Base-by-base conservation (phyloP, 2,797 vertebrate genomes). In the Tragopan temminckii region DNA sequence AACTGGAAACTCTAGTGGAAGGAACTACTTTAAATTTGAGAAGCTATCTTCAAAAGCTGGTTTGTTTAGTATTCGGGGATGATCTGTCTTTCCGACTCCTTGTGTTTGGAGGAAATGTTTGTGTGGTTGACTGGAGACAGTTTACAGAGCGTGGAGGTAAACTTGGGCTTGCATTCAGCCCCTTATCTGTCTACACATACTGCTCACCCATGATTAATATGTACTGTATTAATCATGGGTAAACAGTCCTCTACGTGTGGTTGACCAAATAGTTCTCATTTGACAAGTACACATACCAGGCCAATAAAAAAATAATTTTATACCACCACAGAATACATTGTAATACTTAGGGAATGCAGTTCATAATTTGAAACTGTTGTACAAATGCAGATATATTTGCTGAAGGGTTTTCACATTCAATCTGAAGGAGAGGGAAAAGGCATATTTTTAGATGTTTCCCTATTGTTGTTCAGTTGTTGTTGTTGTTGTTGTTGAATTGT, bases 261-360 rank as follows among this genome's bases (percentile, higher is more conserved):
- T 50, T 95, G 59, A 71, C 58, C 84, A 90, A 94, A 93, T n/a
- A 74, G 77, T 18, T 94, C 85, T 94, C 42, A 75, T 81, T 53
- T 71, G 84, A 80, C 81, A 84, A 79, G 66, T 84, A 57, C 52
- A 68, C 66, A 83, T 89, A 46, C 48, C 77, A 85, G 75, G 69
- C 88, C 69, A 94, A 93, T 88, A 88, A 94, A 92, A 94, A 85
- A 88, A 31, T 12, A 62, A 81, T 85, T 86, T 70, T 68, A 79
- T 93, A 1, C 61, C 83, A 69, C 90, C 85, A 90, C 88, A 71
- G 87, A 92, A 80, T 85, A 77, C 63, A 76, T 61, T 58, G 80
- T 91, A 94, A 91, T 20, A 80, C 19, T 63, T 69, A 1, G 77
- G 68, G 91, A 94, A 95, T 10, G 72, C 42, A 64, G 40, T 61